phyloP scores from a whole-genome alignment of 2,888 invertebrate genomes.

The Nephrocerus scutellatus region DNA sequence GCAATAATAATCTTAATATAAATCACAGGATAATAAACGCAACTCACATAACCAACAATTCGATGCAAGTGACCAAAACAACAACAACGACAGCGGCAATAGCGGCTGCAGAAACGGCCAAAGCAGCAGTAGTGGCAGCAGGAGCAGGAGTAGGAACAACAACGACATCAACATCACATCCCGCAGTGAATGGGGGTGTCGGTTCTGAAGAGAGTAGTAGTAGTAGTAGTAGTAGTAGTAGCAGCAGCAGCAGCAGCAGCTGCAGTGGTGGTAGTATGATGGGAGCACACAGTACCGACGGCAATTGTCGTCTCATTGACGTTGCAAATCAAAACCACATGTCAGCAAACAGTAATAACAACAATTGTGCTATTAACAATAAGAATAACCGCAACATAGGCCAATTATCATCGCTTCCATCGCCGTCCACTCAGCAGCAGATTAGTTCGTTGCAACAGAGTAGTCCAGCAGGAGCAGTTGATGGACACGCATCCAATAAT shows the following conservation, averaged over 20 bases:
- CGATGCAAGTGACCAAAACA: conserved; percentile 42
- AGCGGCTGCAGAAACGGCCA: conserved; percentile 33
- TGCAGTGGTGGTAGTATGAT: conserved; percentile 12
- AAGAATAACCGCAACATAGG: conserved; percentile 35
- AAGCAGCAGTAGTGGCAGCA: conserved; percentile 26
- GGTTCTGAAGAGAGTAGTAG: conserved; percentile 19
- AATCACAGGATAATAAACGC: conserved; percentile 22
- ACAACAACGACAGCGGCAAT: conserved; percentile 41
- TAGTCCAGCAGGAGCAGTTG: conserved; percentile 24
- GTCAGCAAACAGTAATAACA: conserved; percentile 28
- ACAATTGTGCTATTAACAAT: conserved; percentile 32
- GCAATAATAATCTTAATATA: conserved; percentile 34
- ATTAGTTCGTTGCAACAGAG: no score
- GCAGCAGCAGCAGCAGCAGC: conserved; percentile 19
- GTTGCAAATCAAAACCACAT: conserved; percentile 38
- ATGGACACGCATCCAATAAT: no score
- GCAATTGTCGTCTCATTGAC: conserved; percentile 18
- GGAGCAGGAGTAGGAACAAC: no score
- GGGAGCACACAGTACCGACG: conserved; percentile 7
- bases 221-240: conserved; percentile 21
- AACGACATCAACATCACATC: not conserved
- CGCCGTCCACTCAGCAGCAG: conserved; percentile 17
- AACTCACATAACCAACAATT: conserved; percentile 34
- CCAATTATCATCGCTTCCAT: conserved; percentile 27
- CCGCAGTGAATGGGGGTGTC: conserved; percentile 6